Conservation (phyloP, 1,140 invertebrate species). For the Drosophila willistoni region DNA sequence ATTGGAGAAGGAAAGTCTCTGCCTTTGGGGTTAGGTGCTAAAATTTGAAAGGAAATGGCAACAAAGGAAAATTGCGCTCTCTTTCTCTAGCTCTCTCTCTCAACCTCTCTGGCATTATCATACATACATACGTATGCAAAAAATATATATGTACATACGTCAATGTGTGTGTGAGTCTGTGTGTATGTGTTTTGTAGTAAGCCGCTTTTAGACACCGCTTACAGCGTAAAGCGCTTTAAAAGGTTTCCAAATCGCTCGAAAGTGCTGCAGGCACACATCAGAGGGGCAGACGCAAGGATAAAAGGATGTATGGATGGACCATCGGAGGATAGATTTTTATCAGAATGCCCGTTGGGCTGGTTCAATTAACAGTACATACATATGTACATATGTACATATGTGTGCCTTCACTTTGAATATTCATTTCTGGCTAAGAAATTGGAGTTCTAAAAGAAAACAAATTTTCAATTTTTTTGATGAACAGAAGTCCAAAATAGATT, state of each 20-base stretch:
- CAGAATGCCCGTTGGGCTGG: background rate
- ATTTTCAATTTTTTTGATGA: too few relatives aligned
- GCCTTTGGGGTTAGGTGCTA: slow-evolving; percentile 6
- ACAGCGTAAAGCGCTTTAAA: slow-evolving; percentile 74
- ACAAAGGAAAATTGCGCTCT: slow-evolving; percentile 6
- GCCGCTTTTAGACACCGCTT: slow-evolving; percentile 70
- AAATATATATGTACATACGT: background rate
- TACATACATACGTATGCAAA: slow-evolving; percentile 2
- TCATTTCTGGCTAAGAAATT: too few relatives aligned
- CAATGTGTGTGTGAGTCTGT: slow-evolving; percentile 19
- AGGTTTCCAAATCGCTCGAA: slow-evolving; percentile 51
- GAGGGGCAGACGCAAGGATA: too few relatives aligned
- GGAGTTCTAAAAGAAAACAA: too few relatives aligned
- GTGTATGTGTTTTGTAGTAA: slow-evolving; percentile 48
- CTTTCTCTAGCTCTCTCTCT: background rate
- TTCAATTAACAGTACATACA: background rate
- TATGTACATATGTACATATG: background rate
- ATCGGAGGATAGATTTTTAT: background rate
- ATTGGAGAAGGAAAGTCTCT: slow-evolving; percentile 5
- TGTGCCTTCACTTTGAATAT: background rate
- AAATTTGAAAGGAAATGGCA: slow-evolving; percentile 11
- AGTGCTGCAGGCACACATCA: background rate
- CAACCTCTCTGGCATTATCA: background rate
- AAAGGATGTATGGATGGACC: background rate
- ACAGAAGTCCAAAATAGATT: too few relatives aligned